These are phyloP conservation scores for Philaethria dido DNA, from an alignment of 2,888 invertebrate species.

Conservation along the genomic window DNA sequence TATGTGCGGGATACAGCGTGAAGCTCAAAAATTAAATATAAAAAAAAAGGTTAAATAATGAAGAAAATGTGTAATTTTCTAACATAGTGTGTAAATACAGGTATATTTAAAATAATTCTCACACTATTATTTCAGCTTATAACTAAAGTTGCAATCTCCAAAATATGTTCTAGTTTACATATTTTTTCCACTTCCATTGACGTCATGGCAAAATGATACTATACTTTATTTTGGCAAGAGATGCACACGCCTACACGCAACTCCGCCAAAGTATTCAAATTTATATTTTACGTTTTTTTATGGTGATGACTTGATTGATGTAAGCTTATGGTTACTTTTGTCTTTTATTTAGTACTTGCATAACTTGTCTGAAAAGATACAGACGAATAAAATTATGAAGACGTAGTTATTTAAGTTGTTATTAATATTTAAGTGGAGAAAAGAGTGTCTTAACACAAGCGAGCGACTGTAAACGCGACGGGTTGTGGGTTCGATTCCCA, in stretches of 20 bases:
- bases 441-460: not conserved
- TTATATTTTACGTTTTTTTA: slow-evolving; percentile 11
- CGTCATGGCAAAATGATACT: slow-evolving; percentile 35
- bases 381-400: not conserved
- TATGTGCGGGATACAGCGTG: no score
- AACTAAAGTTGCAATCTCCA: not conserved
- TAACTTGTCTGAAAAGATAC: not conserved
- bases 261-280: not conserved
- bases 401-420: not conserved
- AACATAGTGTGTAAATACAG: no score
- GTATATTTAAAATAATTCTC: no score
- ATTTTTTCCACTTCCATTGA: slow-evolving; percentile 20
- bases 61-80: no score
- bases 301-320: slow-evolving; percentile 9
- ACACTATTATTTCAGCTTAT: not conserved
- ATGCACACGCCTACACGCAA: slow-evolving; percentile 21
- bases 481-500: no score
- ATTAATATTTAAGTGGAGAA: not conserved
- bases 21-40: no score
- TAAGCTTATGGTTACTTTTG: slow-evolving; percentile 3
- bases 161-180: slow-evolving; percentile 1
- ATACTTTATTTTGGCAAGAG: slow-evolving; percentile 40
- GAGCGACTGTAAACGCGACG: no score
- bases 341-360: not conserved
- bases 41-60: no score